Base-by-base conservation (phyloP, 37 sponge, comb jelly and placozoan species). In the Ianthella basta region DNA sequence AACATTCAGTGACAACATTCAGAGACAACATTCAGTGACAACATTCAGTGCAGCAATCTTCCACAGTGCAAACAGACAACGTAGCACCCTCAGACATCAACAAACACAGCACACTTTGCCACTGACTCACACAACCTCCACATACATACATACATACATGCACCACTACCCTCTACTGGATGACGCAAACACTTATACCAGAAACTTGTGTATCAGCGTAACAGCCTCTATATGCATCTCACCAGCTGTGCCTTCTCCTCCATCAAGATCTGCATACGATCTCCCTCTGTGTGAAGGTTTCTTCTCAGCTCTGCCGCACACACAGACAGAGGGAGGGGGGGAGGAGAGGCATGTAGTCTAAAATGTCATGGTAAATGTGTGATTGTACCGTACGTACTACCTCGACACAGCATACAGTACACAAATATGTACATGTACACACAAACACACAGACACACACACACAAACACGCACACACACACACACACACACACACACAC, bases 181-280 rank as follows among this genome's bases (percentile, higher is more conserved):
- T n/a, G n/a, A n/a, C n/a, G n/a, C n/a, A n/a, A n/a, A n/a, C n/a
- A n/a, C n/a, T n/a, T n/a, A n/a, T n/a, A n/a, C n/a, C n/a, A n/a
- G n/a, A n/a, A n/a, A n/a, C n/a, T n/a, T n/a, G n/a, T n/a, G n/a
- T n/a, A n/a, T n/a, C n/a, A n/a, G n/a, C n/a, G n/a, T n/a, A n/a
- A n/a, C n/a, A n/a, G n/a, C n/a, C n/a, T n/a, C n/a, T n/a, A n/a
- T n/a, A n/a, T n/a, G n/a, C n/a, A n/a, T n/a, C 55, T 40, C 4
- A 57, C 59, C 61, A 87, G 77, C 55, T 66, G 38, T 4, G 36
- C 38, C 59, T 86, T 86, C 38, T 86, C 69, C 23, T 80, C 72
- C 24, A 14, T 21, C 56, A 80, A 35, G 60, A 55, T 5, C 32
- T 68, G 16, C 55, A 79, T 56, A 30, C 40, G 68, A n/a, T 68